Base-by-base conservation (phyloP, 2,888 invertebrate species). In the Acleris literana region DNA sequence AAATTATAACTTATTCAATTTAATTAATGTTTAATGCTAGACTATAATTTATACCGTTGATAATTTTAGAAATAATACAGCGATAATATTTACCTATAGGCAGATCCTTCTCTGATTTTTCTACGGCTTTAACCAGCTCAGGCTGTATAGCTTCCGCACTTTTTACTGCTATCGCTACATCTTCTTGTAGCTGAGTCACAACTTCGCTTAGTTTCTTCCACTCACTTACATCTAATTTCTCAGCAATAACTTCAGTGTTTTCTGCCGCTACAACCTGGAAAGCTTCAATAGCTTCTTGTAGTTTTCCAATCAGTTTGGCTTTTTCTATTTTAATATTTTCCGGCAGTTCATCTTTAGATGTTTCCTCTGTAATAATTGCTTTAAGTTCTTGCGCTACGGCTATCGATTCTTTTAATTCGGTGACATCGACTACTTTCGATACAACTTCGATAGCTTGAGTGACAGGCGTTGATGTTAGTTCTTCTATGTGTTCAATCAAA, bases 121-220 rank as follows among this genome's bases (percentile, higher is more conserved):
- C 33, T 3, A 3, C 33, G 1, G 33, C 33, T 39, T 39, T 39
- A 39, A 39, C 33, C 33, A 39, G 0, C 33, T 39, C 33, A 11
- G 33, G 33, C 11, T 39, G 33, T 11, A 39, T 39, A 39, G 13
- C 33, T 39, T 11, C 33, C 13, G 11, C 33, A 39, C 33, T 39
- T 39, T 39, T 11, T 13, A 39, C 33, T 9, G 71, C 71, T 25
- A 63, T 71, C 13, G 73, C 69, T 54, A 87, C 74, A 71, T 83
- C 82, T 33, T 82, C 77, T 70, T 84, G 80, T 56, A 88, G 75
- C 71, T 81, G 75, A 5, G 75, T 76, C 2, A 85, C 79, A 1
- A 77, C 70, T 25, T 83, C 77, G 5, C 76, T 76, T 5, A 85
- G 71, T 67, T 67, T 77, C 67, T 81, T 71, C 18, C 85, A 55